phyloP scores from a whole-genome alignment of 2,888 invertebrate species.

The Cataglyphis livida region DNA sequence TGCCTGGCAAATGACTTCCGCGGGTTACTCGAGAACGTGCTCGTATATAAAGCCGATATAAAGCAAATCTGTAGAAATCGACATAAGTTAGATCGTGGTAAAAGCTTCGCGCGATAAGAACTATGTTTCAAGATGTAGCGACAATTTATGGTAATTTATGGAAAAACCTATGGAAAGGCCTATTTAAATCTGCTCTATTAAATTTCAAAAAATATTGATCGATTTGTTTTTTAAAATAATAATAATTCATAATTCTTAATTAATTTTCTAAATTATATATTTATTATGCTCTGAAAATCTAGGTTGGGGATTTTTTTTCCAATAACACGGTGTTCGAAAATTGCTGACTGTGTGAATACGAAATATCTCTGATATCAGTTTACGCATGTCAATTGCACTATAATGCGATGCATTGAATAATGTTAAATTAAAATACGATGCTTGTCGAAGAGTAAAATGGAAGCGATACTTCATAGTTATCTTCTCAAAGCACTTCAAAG shows the following conservation, averaged over 20 bases:
- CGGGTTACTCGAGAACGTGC: constrained; percentile 70
- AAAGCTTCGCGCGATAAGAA: constrained; percentile 4
- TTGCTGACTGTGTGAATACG: background rate
- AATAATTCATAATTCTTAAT: background rate
- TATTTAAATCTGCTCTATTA: background rate
- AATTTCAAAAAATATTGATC: background rate
- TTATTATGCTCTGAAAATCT: background rate
- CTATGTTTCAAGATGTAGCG: background rate
- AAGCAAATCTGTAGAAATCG: constrained; percentile 61
- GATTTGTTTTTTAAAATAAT: background rate
- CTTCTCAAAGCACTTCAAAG: constrained; percentile 35
- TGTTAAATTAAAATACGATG: constrained; percentile 47
- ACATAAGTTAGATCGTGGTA: background rate
- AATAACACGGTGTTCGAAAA: background rate
- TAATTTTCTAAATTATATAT: background rate
- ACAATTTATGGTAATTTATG: background rate
- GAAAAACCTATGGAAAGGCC: background rate
- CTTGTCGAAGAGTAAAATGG: constrained; percentile 46
- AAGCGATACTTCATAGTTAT: constrained; percentile 41
- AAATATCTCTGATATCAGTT: background rate
- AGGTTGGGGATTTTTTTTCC: background rate
- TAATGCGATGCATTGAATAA: constrained; percentile 34
- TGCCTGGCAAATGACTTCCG: constrained; percentile 83
- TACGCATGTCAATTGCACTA: constrained; percentile 12
- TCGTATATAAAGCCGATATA: constrained; percentile 60